A percentile compares a stretch with the other conserved stretches of the same genome.
phyloP scores from a whole-genome alignment of 2,888 invertebrate genomes.

The Cepaea hortensis region DNA sequence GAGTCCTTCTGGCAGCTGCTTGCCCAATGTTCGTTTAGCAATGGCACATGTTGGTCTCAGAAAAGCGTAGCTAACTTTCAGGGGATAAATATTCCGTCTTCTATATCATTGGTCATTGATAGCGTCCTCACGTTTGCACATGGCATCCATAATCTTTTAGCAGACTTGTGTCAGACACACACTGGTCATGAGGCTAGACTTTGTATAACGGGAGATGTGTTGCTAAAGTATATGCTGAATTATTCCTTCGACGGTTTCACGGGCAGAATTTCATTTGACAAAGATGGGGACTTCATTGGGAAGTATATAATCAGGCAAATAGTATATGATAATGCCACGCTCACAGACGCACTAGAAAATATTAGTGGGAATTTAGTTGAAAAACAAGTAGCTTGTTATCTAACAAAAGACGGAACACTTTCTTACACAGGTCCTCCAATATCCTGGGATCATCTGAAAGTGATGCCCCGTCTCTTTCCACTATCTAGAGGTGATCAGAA shows the following conservation, averaged over 20 bases:
- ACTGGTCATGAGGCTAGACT: neutral
- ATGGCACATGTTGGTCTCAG: slow-evolving; percentile 17
- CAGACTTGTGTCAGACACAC: slow-evolving; percentile 53
- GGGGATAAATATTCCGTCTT: slow-evolving; percentile 6
- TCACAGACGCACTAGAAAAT: neutral
- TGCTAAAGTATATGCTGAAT: slow-evolving; percentile 42
- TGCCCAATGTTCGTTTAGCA: neutral
- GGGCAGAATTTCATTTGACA: slow-evolving; percentile 48
- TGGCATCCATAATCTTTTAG: slow-evolving; percentile 58
- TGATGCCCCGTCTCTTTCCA: neutral
- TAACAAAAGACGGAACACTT: slow-evolving; percentile 6
- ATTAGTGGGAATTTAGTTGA: neutral
- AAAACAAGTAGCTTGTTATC: slow-evolving; percentile 38
- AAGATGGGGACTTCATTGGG: slow-evolving; percentile 47
- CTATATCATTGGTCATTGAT: slow-evolving; percentile 58
- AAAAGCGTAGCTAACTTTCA: neutral
- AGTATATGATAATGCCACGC: neutral
- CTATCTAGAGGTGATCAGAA: slow-evolving; percentile 42
- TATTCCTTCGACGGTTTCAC: slow-evolving; percentile 41
- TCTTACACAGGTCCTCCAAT: slow-evolving; percentile 8
- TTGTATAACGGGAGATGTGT: slow-evolving; percentile 43
- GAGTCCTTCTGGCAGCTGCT: neutral
- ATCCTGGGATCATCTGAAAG: slow-evolving; percentile 34
- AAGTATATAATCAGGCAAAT: slow-evolving; percentile 48
- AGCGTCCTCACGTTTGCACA: slow-evolving; percentile 61